Percentiles rank a stretch among this genome's conserved stretches.
Conservation (phyloP, 2,797 vertebrate genomes). For the Petrocephalus sullivani region DNA sequence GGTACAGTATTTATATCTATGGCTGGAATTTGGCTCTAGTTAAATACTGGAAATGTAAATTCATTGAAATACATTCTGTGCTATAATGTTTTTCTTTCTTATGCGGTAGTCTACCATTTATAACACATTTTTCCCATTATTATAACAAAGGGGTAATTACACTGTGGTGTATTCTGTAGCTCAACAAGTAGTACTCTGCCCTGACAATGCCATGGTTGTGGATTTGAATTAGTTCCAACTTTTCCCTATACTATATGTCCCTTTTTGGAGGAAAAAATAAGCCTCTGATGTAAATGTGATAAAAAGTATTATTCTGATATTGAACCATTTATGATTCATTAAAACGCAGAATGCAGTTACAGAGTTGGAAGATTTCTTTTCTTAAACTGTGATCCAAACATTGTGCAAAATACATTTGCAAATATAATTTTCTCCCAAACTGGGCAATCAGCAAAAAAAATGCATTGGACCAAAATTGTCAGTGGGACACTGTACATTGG, state of each 20-base stretch:
- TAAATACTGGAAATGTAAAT: background rate
- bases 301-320: background rate
- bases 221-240: background rate
- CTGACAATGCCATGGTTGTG: background rate
- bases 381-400: background rate
- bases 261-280: background rate
- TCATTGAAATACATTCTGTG: background rate
- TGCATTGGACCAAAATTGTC: background rate
- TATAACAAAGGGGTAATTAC: background rate
- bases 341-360: background rate
- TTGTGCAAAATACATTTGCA: background rate
- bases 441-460: background rate
- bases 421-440: background rate
- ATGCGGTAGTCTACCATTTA: background rate
- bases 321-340: background rate
- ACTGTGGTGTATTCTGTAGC: background rate
- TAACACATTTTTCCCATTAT: background rate
- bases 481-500: background rate
- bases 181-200: background rate
- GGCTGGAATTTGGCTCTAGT: background rate
- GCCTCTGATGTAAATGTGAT: background rate
- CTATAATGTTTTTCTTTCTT: background rate
- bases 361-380: background rate
- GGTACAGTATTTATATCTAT: too few relatives aligned
- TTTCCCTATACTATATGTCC: background rate